A percentile compares a stretch with the other conserved stretches of the same genome.
Evolutionary conservation across 2,113 vertebrate genomes (phyloP).

Genomic region (Thamnaconus septentrionalis): DNA sequence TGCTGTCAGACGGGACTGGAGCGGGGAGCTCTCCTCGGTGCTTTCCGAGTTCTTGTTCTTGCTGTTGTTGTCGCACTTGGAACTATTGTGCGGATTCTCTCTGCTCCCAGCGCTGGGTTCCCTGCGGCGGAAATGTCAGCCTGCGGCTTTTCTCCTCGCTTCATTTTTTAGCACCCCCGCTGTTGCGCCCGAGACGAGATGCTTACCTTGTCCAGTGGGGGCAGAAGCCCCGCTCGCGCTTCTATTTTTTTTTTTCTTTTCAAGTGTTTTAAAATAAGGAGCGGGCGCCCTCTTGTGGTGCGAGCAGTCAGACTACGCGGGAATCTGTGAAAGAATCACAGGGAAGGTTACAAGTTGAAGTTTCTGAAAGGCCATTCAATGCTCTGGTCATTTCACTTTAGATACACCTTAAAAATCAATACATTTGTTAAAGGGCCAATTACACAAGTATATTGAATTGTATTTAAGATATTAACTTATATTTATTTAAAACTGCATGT

Average conservation of each 20-base stretch:
- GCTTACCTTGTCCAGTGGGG: constrained; percentile 25
- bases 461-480: too few relatives aligned
- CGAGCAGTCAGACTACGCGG: not conserved
- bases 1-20: constrained; percentile 62
- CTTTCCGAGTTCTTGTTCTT: constrained; percentile 5
- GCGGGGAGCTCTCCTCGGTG: constrained; percentile 56
- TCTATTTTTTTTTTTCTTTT: too few relatives aligned
- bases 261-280: constrained; percentile 3
- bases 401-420: too few relatives aligned
- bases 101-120: constrained; percentile 44
- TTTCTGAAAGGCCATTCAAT: too few relatives aligned
- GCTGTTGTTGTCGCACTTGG: constrained; percentile 47
- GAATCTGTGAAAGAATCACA: too few relatives aligned
- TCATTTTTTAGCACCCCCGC: constrained; percentile 51
- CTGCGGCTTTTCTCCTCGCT: constrained; percentile 56
- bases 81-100: constrained; percentile 50
- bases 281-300: constrained; percentile 52
- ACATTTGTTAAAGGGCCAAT: too few relatives aligned
- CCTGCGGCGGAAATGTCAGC: constrained; percentile 62
- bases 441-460: too few relatives aligned
- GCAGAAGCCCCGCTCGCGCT: not conserved
- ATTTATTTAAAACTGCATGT: too few relatives aligned
- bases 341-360: too few relatives aligned
- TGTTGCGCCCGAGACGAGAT: constrained; percentile 27
- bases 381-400: too few relatives aligned